Conservation (phyloP, 2,113 vertebrate species). For the Eptesicus fuscus region DNA sequence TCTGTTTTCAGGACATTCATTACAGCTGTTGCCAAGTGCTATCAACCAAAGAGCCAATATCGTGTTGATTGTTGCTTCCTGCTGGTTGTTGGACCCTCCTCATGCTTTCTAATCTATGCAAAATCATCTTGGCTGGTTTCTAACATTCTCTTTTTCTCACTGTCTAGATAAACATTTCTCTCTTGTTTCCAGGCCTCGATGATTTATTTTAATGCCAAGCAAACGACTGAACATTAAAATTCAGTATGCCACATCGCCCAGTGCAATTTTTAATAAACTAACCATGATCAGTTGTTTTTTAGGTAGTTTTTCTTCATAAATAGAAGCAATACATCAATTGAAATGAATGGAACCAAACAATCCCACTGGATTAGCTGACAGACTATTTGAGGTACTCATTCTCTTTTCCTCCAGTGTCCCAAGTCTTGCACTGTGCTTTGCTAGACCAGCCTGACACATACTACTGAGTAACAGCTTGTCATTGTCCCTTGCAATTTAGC, state of each 20-base stretch:
- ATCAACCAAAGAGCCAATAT: constrained; percentile 18
- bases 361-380: not conserved
- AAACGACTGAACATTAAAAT: not conserved
- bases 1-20: not conserved
- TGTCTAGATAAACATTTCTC: not conserved
- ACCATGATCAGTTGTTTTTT: not conserved
- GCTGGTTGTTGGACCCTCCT: not conserved
- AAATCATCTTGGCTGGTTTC: not conserved
- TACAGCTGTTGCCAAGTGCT: constrained; percentile 1
- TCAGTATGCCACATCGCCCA: not conserved
- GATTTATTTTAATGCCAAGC: not conserved
- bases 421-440: not conserved
- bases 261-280: not conserved
- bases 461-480: not conserved
- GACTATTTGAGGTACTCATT: not conserved
- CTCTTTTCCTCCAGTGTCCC: not conserved
- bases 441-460: not conserved
- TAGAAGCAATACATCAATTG: not conserved
- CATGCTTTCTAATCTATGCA: constrained; percentile 52
- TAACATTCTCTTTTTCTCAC: not conserved
- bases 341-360: not conserved
- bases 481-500: not conserved
- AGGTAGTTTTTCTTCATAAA: not conserved
- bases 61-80: not conserved
- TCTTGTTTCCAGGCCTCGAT: not conserved